Evolutionary conservation across 64 coral and sea anemone genomes (phyloP).

Genomic region (Orbicella faveolata): DNA sequence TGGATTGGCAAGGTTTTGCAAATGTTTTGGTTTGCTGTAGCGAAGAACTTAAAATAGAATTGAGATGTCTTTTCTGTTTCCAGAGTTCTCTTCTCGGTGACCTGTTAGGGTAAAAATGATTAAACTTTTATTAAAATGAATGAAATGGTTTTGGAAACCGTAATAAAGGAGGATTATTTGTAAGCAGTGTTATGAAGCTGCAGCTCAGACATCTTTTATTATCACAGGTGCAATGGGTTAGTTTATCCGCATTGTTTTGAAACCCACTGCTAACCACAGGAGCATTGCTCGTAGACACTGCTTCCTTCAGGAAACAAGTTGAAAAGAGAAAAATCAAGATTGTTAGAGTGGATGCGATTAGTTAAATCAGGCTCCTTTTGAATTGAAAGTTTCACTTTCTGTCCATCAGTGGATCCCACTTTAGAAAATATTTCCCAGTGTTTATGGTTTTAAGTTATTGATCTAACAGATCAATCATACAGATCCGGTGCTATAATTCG

Average conservation of each 20-base stretch:
- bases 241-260: no score
- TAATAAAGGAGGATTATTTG: no score
- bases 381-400: not conserved
- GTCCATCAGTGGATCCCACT: not conserved
- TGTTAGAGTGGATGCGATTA: not conserved
- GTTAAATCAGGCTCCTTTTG: not conserved
- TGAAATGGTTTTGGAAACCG: not conserved
- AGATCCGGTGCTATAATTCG: constrained; percentile 14
- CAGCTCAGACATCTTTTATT: no score
- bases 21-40: not conserved
- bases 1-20: not conserved
- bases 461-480: constrained; percentile 26
- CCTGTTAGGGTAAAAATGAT: not conserved
- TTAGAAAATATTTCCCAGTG: not conserved
- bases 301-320: not conserved
- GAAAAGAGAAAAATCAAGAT: not conserved
- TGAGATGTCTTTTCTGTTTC: not conserved
- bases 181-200: no score
- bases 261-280: no score
- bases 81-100: not conserved
- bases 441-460: constrained; percentile 19
- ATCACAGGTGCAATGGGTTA: no score
- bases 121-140: not conserved
- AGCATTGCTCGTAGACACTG: not conserved
- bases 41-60: not conserved